Percentiles rank a stretch among this genome's conserved stretches.
phyloP scores from a whole-genome alignment of 2,888 invertebrate genomes.

The Yponomeuta evonymella region DNA sequence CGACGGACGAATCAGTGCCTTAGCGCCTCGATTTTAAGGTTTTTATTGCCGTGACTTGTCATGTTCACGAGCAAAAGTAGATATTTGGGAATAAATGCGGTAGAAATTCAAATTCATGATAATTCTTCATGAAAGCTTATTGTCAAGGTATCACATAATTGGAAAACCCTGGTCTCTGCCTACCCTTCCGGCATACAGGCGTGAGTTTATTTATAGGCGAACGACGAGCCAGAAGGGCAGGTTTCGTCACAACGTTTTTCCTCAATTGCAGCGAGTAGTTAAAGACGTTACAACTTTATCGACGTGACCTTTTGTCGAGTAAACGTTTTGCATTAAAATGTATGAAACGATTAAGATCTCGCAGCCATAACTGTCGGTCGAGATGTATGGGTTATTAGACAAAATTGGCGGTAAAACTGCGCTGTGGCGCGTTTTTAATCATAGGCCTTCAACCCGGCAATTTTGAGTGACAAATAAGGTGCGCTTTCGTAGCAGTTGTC shows the following conservation, averaged over 20 bases:
- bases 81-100: background rate
- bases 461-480: too few relatives aligned
- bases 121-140: too few relatives aligned
- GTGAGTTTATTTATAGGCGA: too few relatives aligned
- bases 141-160: too few relatives aligned
- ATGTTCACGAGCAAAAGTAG: background rate
- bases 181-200: too few relatives aligned
- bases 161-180: too few relatives aligned
- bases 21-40: slow-evolving; percentile 21
- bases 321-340: slow-evolving; percentile 40
- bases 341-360: slow-evolving; percentile 45
- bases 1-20: slow-evolving; percentile 25
- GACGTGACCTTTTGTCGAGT: slow-evolving; percentile 23
- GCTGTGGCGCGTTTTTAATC: slow-evolving; percentile 5
- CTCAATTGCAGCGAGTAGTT: too few relatives aligned
- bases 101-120: background rate
- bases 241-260: too few relatives aligned
- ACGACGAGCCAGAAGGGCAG: too few relatives aligned
- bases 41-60: slow-evolving; percentile 22
- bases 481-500: too few relatives aligned
- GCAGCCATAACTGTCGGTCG: slow-evolving; percentile 42
- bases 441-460: background rate
- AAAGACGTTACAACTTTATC: slow-evolving; percentile 14
- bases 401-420: slow-evolving; percentile 4
- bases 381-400: slow-evolving; percentile 43